Percentiles rank a stretch among this genome's conserved stretches.
phyloP scores from a whole-genome alignment of 2,113 vertebrate genomes.

The Melanotaenia duboulayi region DNA sequence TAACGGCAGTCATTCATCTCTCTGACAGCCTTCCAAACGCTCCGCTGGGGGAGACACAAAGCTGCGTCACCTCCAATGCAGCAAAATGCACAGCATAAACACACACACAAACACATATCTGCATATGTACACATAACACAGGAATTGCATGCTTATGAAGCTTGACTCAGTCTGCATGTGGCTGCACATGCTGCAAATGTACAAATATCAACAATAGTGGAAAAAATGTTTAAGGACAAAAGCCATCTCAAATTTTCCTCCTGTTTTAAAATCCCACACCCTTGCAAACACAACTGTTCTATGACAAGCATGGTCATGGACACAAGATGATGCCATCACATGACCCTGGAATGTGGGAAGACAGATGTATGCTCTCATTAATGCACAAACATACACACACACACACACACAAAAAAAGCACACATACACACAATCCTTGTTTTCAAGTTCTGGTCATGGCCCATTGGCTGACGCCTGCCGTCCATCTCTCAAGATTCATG shows the following conservation, averaged over 20 bases:
- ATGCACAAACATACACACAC: conserved; percentile 26
- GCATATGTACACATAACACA: conserved; percentile 32
- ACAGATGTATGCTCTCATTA: conserved; percentile 46
- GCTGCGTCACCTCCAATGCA: conserved; percentile 72
- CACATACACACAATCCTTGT: conserved; percentile 28
- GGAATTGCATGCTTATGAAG: conserved; percentile 22
- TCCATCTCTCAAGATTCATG: conserved; percentile 77
- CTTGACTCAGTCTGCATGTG: conserved; percentile 11
- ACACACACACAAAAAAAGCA: conserved; percentile 26
- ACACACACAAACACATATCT: conserved; percentile 5
- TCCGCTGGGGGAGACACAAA: conserved; percentile 76
- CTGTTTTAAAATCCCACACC: conserved; percentile 8
- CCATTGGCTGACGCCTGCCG: conserved; percentile 71
- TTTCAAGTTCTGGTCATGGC: conserved; percentile 69
- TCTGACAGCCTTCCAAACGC: conserved; percentile 82
- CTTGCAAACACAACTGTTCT: conserved; percentile 8
- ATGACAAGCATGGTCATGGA: conserved; percentile 34
- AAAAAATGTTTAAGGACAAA: conserved; percentile 13
- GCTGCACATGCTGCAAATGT: conserved; percentile 3
- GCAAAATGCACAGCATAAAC: conserved; percentile 45
- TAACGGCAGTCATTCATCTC: conserved; percentile 84
- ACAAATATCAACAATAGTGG: background rate
- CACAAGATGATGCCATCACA: conserved; percentile 33
- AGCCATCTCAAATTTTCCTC: background rate
- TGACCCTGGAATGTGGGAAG: conserved; percentile 38